Conservation (phyloP, 2,113 vertebrate genomes). For the Sterna hirundo region DNA sequence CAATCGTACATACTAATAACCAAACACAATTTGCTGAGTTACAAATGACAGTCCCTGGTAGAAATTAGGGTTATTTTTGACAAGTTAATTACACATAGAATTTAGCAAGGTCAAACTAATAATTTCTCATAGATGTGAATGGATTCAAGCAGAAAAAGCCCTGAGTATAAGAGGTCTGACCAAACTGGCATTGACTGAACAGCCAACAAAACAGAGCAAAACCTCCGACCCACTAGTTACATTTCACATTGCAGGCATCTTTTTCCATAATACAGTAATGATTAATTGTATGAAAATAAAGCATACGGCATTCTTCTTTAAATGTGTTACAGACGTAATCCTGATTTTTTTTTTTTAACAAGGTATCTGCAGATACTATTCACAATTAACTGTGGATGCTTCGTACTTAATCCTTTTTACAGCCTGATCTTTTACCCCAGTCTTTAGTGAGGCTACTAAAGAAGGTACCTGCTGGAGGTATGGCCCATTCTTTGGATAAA, state of each 20-base stretch:
- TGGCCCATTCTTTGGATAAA: neutral
- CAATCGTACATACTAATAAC: neutral
- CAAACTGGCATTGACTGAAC: neutral
- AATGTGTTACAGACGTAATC: neutral
- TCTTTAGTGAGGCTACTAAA: neutral
- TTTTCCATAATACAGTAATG: neutral
- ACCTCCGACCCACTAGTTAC: neutral
- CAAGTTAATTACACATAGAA: neutral
- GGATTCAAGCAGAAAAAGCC: neutral
- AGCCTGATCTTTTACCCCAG: neutral
- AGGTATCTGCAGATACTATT: neutral
- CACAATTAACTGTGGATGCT: neutral
- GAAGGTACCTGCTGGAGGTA: neutral
- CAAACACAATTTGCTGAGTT: neutral
- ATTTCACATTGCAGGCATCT: neutral
- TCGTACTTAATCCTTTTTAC: neutral
- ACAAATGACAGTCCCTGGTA: neutral
- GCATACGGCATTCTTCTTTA: neutral
- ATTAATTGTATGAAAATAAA: neutral
- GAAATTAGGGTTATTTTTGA: neutral
- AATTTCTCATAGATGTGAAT: neutral
- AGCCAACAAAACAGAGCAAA: neutral
- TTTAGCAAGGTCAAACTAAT: neutral
- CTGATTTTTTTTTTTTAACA: neutral
- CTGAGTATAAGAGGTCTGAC: neutral